phyloP scores from a whole-genome alignment of 2,113 vertebrate genomes.

The Sinocyclocheilus anophthalmus region DNA sequence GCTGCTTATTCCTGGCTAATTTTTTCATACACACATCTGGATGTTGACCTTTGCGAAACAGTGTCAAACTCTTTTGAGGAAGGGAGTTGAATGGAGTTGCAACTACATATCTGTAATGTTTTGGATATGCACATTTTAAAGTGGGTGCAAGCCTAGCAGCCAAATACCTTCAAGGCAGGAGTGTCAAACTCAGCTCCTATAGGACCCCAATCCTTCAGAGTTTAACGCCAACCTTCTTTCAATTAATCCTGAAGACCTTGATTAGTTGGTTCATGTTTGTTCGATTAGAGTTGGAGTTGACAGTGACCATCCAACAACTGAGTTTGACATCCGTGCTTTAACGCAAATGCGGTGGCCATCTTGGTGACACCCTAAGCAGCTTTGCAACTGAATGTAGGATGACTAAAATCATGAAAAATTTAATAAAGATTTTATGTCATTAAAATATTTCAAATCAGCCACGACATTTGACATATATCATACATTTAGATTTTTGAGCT shows the following conservation, averaged over 20 bases:
- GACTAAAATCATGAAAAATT: not conserved
- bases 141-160: not conserved
- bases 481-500: not conserved
- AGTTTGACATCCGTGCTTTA: no score
- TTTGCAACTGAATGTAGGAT: not conserved
- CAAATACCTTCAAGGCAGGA: not conserved
- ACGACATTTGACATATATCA: not conserved
- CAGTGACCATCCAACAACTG: no score
- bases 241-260: no score
- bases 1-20: not conserved
- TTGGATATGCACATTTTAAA: not conserved
- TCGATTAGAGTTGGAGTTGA: no score
- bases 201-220: no score
- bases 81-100: not conserved
- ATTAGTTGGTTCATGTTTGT: no score
- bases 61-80: not conserved
- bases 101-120: not conserved
- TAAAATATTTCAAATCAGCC: not conserved
- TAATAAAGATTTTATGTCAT: not conserved
- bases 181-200: no score
- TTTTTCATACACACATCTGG: slow-evolving; percentile 25
- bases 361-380: not conserved
- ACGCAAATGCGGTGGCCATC: not conserved
- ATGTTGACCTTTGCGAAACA: slow-evolving; percentile 2
- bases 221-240: no score